Evolutionary conservation across 2,888 invertebrate species (phyloP), one percentile per base, ranked within the genome.

Genomic region (Carcina quercana): DNA sequence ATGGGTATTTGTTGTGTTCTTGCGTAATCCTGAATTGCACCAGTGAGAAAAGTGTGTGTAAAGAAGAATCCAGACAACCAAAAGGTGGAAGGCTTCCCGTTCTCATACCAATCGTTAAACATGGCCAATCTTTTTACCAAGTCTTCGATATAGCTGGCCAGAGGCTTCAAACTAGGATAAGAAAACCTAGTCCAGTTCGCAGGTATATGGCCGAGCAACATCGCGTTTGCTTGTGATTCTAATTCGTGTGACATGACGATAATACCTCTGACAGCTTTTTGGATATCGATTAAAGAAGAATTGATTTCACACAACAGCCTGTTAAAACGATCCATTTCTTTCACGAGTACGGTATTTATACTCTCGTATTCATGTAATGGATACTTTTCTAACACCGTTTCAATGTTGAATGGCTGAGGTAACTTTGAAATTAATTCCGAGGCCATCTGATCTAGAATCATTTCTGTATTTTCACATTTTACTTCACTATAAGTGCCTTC

Each of bases 1-100:
- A 97, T 96, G 1, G 97, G 94, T 49, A 96, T 93, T 46, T 87
- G 90, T 63, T 92, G 91, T 54, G 92, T 91, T 42, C 96, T 83
- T 4, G 97, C 96, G 64, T 86, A 96, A 68, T 97, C 96, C 72
- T 97, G 96, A 66, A 94, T 90, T 0, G 93, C 93, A 0, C 94
- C 96, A 0, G 96, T 96, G 13, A 97, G 85, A 69, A 97, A 97
- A 1, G 95, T 95, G 69, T 96, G 96, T 0, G 95, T 94, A 63
- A 96, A 96, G 64, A 92, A 97, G 70, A 97, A 96, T 0, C 96
- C 97, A 0, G 96, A 93, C 2, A 97, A 76, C 97, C 97, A 97
- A 80, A 94, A 97, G 1, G 90, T 89, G 0, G 86, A 47, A 0
- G 96, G 96, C 66, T 94, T 94, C 1, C 92, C 93, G 5, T 88